Evolutionary conservation across 1,140 invertebrate species (phyloP), one percentile per base, ranked within the genome.

Genomic region (Pseudachorutes palmiensis): DNA sequence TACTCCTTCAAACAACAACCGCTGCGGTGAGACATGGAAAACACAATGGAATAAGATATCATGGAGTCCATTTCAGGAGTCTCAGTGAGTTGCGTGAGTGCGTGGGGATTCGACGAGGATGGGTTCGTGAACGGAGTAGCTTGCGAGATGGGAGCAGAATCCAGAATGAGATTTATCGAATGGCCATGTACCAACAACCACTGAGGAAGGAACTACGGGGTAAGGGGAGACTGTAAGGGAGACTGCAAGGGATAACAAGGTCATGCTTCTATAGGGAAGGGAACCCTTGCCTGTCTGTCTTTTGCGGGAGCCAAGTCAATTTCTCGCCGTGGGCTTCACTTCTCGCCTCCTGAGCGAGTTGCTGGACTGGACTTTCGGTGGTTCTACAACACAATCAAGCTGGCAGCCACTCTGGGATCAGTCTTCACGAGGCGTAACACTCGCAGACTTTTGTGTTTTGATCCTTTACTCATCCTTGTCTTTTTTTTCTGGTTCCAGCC

Each of bases 231-330:
- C n/a, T n/a, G n/a, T n/a, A n/a, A n/a, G n/a, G n/a, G n/a, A n/a
- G n/a, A n/a, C n/a, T n/a, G n/a, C n/a, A n/a, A n/a, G n/a, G n/a
- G n/a, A n/a, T 45, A 30, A 1, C 30, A 24, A 14, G 14, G 51
- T 0, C 16, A 1, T 30, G 29, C 32, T 1, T 29, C 19, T 49
- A 2, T 24, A 64, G 67, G 67, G 12, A 51, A 36, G 30, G 67
- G 67, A 26, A 62, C 68, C 31, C 64, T 71, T 64, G 70, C 70
- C n/a, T 71, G 67, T 22, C 32, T 71, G 2, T 66, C 64, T 1
- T 71, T 62, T 62, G 70, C 67, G 22, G 70, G 67, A 36, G 70
- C 66, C 14, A 36, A 67, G 45, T 64, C 70, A 22, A 71, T 71
- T 16, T 57, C 70, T 26, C 66, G 67, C 32, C 57, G 70, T 31